Conservation (phyloP, 1,140 invertebrate species). For the Ptiloglossa arizonensis region DNA sequence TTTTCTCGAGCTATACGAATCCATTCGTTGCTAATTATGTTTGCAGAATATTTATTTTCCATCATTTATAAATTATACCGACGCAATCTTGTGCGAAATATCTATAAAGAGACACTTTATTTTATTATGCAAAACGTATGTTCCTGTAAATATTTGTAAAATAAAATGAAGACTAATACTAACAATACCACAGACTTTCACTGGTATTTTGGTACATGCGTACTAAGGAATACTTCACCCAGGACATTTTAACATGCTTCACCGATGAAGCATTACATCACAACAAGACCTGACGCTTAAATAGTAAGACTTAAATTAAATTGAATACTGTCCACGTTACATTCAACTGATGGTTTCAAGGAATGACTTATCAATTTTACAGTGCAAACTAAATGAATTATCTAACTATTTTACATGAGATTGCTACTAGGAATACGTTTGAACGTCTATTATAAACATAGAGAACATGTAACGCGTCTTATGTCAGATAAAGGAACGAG, state of each 20-base stretch:
- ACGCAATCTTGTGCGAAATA: not conserved
- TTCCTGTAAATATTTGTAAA: conserved; percentile 63
- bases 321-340: not conserved
- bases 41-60: conserved; percentile 24
- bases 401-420: not conserved
- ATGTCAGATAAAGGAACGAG: not conserved
- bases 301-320: too few species aligned
- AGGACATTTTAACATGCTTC: too few species aligned
- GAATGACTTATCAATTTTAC: not conserved
- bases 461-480: not conserved
- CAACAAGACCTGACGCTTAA: too few species aligned
- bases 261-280: too few species aligned
- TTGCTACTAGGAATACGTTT: not conserved
- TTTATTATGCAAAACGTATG: conserved; percentile 49
- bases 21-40: conserved; percentile 18
- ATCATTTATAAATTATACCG: not conserved
- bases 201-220: too few species aligned
- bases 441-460: too few species aligned
- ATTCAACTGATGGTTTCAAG: not conserved
- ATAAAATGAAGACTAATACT: conserved; percentile 43
- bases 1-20: not conserved
- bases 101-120: conserved; percentile 41
- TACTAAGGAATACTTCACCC: too few species aligned
- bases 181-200: not conserved
- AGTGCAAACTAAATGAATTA: not conserved